These are phyloP conservation scores for Murina feae DNA, from an alignment of 2,113 vertebrate species.

Conservation along the genomic window DNA sequence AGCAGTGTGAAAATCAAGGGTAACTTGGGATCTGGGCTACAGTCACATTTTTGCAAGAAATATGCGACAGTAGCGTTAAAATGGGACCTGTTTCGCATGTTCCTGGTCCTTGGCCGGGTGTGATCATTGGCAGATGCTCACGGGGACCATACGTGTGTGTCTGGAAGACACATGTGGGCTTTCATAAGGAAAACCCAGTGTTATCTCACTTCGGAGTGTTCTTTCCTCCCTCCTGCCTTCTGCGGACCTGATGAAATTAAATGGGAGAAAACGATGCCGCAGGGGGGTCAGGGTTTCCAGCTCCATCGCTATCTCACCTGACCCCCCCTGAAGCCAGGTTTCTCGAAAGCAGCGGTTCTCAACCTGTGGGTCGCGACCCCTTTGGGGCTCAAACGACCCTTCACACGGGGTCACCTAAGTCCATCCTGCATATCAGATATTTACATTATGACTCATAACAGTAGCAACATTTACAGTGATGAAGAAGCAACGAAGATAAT, in stretches of 20 bases:
- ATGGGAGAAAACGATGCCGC: not conserved
- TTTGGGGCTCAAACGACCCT: no score
- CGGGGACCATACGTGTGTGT: not conserved
- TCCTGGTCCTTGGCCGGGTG: conserved; percentile 14
- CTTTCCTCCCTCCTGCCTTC: not conserved
- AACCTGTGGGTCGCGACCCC: no score
- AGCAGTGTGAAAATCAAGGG: not conserved
- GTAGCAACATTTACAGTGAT: no score
- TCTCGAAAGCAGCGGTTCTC: not conserved
- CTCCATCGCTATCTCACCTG: not conserved
- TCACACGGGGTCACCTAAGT: no score
- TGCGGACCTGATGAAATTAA: not conserved
- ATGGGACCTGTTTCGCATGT: not conserved
- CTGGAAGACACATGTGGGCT: not conserved
- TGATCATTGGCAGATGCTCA: conserved; percentile 17
- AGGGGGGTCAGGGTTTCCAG: not conserved
- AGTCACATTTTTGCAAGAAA: conserved; percentile 32
- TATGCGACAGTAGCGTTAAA: conserved; percentile 10
- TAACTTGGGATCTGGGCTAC: not conserved
- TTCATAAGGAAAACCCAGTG: not conserved
- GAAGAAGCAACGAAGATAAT: no score
- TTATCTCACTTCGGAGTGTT: not conserved
- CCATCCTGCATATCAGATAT: no score
- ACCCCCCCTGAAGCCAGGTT: not conserved
- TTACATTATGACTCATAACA: no score